Evolutionary conservation across 2,888 invertebrate species (phyloP), one percentile per base, ranked within the genome.

Genomic region (Tachina grossa): DNA sequence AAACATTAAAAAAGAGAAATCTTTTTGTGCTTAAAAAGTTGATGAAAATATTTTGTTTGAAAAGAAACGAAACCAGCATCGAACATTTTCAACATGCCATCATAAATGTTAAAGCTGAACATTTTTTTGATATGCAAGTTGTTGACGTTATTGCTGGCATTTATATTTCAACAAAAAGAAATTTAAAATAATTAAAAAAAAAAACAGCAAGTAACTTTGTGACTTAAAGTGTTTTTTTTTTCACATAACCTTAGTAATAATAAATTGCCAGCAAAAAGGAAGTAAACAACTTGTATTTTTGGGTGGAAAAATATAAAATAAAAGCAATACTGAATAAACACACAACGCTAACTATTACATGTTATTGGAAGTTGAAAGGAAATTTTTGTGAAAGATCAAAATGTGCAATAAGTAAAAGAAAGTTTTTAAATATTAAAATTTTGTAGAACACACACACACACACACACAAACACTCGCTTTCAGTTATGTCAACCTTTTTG

Each of bases 81-180:
- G 53, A 61, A 68, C 53, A 75, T 68, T 75, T 14, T 59, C 75
- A 31, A 75, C 68, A 68, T 81, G 45, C 51, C 61, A 49, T 31
- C 6, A 59, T 53, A 61, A 81, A 75, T 61, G 66, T 45, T 47
- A 53, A 68, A 68, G 66, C 45, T 75, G 59, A 81, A 74, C 66
- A n/a, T n/a, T 68, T 74, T 81, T 71, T 59, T 68, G 31, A 75
- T 61, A 39, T 68, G 43, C 11, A 51, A 66, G 39, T 61, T 68
- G 57, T 53, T 68, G 45, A 19, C 53, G 39, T 47, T 66, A 11
- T 66, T 66, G 51, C 10, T 74, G 59, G 14, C n/a, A 51, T 16
- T 22, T 43, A 1, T 81, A 11, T 4, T 51, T 47, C 19, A 39
- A 16, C 9, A 49, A 59, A 66, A n/a, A 11, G n/a, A 31, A 5